Base-by-base conservation (phyloP, 2,888 invertebrate species). In the Brenthis ino region DNA sequence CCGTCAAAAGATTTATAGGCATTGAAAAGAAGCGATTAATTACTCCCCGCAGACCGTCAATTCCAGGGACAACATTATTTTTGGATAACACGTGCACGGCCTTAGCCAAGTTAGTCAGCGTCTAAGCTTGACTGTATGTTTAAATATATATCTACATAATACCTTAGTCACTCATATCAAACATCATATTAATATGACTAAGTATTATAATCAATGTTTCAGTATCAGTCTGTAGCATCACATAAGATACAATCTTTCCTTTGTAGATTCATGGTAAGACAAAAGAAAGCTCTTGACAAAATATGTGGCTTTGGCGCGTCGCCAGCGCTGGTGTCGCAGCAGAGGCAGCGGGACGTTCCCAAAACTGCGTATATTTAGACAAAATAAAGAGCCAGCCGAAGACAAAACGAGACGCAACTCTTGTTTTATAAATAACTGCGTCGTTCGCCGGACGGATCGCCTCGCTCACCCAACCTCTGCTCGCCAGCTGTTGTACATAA, bases 301-400 rank as follows among this genome's bases (percentile, higher is more conserved):
- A 86, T 87, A 87, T 83, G 85, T 85, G 83, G 81, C 78, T 75
- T 82, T 92, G 92, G 91, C 89, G 73, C 51, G 53, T n/a, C 75
- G 91, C 91, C 93, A 92, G 82, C 76, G 75, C 77, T 81, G 85
- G 80, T 89, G 91, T 89, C 91, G 91, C 87, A 86, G 87, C 85
- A 81, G 84, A 86, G 85, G 82, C 85, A 86, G 82, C 89, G 89
- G 67, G 67, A 88, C 87, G 93, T 89, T 92, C 92, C 93, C 92
- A 91, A 93, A 93, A 92, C 92, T 91, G 89, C 91, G 92, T 93
- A 93, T 93, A 92, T 92, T 93, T 93, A 92, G 92, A 93, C 91
- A 92, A 93, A 93, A 93, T 93, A 92, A 93, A 93, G 92, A 93
- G 91, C 89, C 89, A 85, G 84, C 89, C 87, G 91, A 92, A 92